Evolutionary conservation across 2,888 invertebrate species (phyloP).

Genomic region (Oscheius sp.): DNA sequence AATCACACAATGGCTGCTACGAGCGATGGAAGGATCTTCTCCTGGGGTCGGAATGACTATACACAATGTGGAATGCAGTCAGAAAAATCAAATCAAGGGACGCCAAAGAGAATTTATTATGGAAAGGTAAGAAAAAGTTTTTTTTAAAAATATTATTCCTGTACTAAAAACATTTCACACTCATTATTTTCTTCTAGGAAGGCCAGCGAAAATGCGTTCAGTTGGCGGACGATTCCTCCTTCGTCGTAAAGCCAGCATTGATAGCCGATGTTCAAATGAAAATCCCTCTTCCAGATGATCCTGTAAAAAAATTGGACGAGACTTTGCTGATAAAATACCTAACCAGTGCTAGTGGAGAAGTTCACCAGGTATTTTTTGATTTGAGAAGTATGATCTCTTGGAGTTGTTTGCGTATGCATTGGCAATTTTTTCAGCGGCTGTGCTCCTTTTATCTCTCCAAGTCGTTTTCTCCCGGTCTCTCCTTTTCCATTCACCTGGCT

Average conservation of each 20-base stretch:
- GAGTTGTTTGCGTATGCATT: no score
- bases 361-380: no score
- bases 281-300: background rate
- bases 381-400: no score
- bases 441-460: slow-evolving; percentile 7
- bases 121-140: slow-evolving; percentile 40
- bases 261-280: slow-evolving; percentile 28
- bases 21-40: slow-evolving; percentile 44
- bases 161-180: background rate
- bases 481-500: slow-evolving; percentile 33
- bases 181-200: slow-evolving; percentile 17
- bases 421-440: slow-evolving; percentile 3
- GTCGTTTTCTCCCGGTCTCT: slow-evolving; percentile 8
- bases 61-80: slow-evolving; percentile 50
- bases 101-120: slow-evolving; percentile 46
- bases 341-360: slow-evolving; percentile 30
- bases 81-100: slow-evolving; percentile 12
- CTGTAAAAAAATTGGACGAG: slow-evolving; percentile 35
- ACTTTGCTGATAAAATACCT: slow-evolving; percentile 35
- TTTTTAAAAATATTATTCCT: background rate
- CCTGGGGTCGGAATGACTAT: slow-evolving; percentile 64
- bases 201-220: slow-evolving; percentile 35
- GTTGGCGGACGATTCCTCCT: slow-evolving; percentile 39
- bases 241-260: slow-evolving; percentile 33
- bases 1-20: slow-evolving; percentile 60